These are phyloP conservation scores for Agrochola lychnidis DNA, from an alignment of 2,888 invertebrate genomes.

Conservation along the genomic window DNA sequence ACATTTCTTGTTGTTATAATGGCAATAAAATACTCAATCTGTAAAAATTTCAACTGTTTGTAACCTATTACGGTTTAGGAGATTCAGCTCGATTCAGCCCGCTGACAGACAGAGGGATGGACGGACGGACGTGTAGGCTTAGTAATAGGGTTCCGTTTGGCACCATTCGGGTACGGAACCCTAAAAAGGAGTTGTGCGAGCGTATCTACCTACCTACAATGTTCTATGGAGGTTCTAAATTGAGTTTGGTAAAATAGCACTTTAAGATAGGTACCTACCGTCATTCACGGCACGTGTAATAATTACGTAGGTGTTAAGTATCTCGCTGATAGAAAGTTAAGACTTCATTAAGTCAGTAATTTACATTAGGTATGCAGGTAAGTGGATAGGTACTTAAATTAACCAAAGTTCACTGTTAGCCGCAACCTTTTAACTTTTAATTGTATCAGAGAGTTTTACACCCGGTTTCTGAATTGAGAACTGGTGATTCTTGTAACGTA, in stretches of 20 bases:
- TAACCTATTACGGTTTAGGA: too few relatives aligned
- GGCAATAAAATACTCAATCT: too few relatives aligned
- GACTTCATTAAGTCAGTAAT: slow-evolving; percentile 44
- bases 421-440: slow-evolving; percentile 51
- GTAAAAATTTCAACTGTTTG: too few relatives aligned
- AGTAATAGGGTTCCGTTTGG: too few relatives aligned
- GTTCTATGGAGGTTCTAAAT: slow-evolving; percentile 16
- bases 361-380: slow-evolving; percentile 22
- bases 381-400: slow-evolving; percentile 32
- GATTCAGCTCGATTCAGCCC: too few relatives aligned
- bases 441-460: slow-evolving; percentile 7
- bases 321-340: slow-evolving; percentile 23
- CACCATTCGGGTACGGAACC: too few relatives aligned
- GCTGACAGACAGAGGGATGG: too few relatives aligned
- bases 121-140: too few relatives aligned
- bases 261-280: not conserved
- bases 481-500: not conserved
- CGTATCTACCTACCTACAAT: not conserved
- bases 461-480: not conserved
- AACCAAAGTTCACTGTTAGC: slow-evolving; percentile 17
- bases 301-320: slow-evolving; percentile 21
- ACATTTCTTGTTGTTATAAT: too few relatives aligned
- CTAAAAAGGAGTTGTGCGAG: not conserved
- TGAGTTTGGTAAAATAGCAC: slow-evolving; percentile 21
- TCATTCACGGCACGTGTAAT: slow-evolving; percentile 8